Conservation (phyloP, 1,140 invertebrate genomes). For the Drosophila nigromelanica region DNA sequence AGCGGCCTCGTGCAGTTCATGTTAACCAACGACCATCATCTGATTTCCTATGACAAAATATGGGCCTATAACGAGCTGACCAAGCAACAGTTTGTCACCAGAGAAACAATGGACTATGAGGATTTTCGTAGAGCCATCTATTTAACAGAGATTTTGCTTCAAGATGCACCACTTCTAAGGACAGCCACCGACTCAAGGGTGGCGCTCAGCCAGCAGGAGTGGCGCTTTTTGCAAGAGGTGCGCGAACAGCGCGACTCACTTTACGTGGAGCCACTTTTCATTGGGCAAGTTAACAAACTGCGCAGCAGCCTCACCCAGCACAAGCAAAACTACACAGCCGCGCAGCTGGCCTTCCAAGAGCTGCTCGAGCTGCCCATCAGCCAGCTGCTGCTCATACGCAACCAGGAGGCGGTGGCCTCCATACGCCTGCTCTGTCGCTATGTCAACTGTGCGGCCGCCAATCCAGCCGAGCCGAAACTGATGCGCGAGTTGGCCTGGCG, state of each 20-base stretch:
- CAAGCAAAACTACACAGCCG: slow-evolving; percentile 10
- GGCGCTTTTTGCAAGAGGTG: slow-evolving; percentile 15
- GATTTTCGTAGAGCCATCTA: slow-evolving; percentile 30
- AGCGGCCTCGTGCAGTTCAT: slow-evolving; percentile 7
- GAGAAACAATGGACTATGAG: neutral
- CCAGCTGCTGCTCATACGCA: slow-evolving; percentile 40
- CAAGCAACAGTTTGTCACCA: slow-evolving; percentile 34
- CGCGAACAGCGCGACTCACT: neutral
- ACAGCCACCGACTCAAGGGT: neutral
- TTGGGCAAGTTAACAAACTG: slow-evolving; percentile 20
- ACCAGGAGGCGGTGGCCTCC: slow-evolving; percentile 22
- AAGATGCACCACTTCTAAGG: neutral
- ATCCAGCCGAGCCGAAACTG: neutral
- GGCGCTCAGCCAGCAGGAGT: neutral
- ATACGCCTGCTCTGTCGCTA: slow-evolving; percentile 31
- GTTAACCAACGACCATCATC: slow-evolving; percentile 4
- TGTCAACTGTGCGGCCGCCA: neutral
- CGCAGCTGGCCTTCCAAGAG: slow-evolving; percentile 22
- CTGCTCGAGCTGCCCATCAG: slow-evolving; percentile 24
- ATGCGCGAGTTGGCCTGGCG: slow-evolving; percentile 7
- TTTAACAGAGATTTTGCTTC: slow-evolving; percentile 7
- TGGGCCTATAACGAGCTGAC: slow-evolving; percentile 38
- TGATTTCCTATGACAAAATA: slow-evolving; percentile 23
- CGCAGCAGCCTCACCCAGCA: slow-evolving; percentile 2
- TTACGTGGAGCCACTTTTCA: slow-evolving; percentile 21